Conservation (phyloP, 64 coral and sea anemone species). For the Montipora cactus region DNA sequence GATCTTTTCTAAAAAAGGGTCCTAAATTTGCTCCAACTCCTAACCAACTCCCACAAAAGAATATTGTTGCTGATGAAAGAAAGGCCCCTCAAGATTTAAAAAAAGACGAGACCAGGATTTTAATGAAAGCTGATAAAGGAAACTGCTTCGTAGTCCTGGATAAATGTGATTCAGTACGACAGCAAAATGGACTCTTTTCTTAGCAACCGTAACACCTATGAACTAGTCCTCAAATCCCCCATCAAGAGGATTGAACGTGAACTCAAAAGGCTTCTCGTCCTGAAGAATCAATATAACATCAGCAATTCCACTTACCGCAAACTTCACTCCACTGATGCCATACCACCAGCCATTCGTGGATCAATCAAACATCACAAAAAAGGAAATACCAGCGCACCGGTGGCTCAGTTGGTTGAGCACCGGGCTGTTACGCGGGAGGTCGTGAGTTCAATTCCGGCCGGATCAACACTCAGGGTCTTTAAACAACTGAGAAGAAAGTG, state of each 20-base stretch:
- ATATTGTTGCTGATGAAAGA: background rate
- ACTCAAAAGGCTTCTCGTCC: background rate
- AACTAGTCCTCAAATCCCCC: constrained; percentile 7
- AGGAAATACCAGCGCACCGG: background rate
- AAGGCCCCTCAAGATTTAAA: constrained; percentile 18
- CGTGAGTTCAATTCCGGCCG: no score
- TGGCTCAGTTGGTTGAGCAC: no score
- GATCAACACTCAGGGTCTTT: no score
- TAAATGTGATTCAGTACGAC: constrained; percentile 30
- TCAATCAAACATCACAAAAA: constrained; percentile 28
- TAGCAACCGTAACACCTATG: constrained; percentile 5
- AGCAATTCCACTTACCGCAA: constrained; percentile 1
- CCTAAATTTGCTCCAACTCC: no score
- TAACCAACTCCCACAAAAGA: background rate
- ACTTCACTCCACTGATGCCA: background rate
- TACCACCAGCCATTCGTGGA: background rate
- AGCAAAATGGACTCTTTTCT: constrained; percentile 23
- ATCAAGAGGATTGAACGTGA: background rate
- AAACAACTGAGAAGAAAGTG: no score
- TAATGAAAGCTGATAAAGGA: constrained; percentile 62
- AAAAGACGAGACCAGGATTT: constrained; percentile 27
- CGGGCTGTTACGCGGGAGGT: no score
- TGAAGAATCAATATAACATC: constrained; percentile 14
- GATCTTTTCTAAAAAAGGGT: no score
- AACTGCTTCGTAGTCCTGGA: constrained; percentile 64